A percentile compares a stretch with the other conserved stretches of the same genome.
Evolutionary conservation across 2,113 vertebrate species (phyloP).

Genomic region (Trochalopteron elliotii): DNA sequence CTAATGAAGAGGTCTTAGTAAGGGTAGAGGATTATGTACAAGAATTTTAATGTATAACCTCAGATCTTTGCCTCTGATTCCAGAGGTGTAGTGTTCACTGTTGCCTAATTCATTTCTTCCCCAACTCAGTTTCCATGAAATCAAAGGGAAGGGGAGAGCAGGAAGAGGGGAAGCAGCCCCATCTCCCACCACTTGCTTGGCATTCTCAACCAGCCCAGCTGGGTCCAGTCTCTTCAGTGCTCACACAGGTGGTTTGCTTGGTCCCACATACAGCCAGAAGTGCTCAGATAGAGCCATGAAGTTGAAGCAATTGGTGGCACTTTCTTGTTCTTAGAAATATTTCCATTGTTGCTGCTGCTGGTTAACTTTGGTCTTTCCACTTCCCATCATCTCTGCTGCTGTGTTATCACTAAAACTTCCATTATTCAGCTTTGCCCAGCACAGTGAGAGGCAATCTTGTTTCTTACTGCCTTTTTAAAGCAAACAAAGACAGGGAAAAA

Average conservation of each 20-base stretch:
- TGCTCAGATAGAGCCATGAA: not conserved
- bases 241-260: not conserved
- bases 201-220: not conserved
- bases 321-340: not conserved
- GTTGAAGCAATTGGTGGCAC: not conserved
- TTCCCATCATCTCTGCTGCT: slow-evolving; percentile 5
- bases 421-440: not conserved
- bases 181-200: not conserved
- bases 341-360: not conserved
- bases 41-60: not conserved
- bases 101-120: not conserved
- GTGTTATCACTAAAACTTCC: slow-evolving; percentile 40
- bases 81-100: not conserved
- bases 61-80: not conserved
- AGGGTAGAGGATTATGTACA: not conserved
- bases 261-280: not conserved
- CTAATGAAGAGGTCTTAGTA: not conserved
- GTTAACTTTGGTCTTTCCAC: slow-evolving; percentile 9
- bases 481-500: not conserved
- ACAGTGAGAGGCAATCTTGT: slow-evolving; percentile 8
- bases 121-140: not conserved
- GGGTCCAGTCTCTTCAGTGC: not conserved
- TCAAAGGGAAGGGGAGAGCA: not conserved
- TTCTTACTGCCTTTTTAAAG: slow-evolving; percentile 48
- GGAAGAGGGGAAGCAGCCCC: not conserved